Conservation (phyloP, 2,888 invertebrate species). For the Entomobrya multifasciata region DNA sequence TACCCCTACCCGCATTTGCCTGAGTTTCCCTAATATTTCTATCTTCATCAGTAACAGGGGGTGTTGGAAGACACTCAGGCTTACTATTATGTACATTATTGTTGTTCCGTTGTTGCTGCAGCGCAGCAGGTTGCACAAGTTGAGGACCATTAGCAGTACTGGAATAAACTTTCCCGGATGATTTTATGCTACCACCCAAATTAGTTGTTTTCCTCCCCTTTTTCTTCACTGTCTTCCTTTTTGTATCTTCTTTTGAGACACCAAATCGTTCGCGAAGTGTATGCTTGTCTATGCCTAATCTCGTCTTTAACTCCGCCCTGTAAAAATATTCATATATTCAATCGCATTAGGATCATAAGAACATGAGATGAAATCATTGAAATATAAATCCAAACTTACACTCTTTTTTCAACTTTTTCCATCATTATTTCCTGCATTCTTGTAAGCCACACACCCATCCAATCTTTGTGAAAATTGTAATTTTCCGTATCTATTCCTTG, state of each 20-base stretch:
- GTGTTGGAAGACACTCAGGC: conserved; percentile 35
- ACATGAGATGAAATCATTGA: neutral
- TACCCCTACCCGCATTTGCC: neutral
- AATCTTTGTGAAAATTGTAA: conserved; percentile 93
- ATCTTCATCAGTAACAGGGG: conserved; percentile 20
- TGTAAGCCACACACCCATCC: conserved; percentile 92
- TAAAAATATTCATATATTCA: too few relatives aligned
- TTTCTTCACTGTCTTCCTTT: conserved; percentile 32
- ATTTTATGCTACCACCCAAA: conserved; percentile 13
- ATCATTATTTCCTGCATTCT: conserved; percentile 90
- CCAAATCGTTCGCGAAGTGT: conserved; percentile 30
- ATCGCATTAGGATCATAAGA: too few relatives aligned
- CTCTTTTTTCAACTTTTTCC: conserved; percentile 85
- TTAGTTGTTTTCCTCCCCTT: neutral
- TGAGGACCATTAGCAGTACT: neutral
- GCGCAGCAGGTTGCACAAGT: neutral
- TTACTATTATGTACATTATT: conserved; percentile 44
- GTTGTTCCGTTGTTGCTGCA: neutral
- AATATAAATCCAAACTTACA: conserved; percentile 84
- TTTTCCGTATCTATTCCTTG: conserved; percentile 89
- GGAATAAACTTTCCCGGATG: neutral
- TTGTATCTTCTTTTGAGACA: conserved; percentile 18
- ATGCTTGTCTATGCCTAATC: conserved; percentile 47
- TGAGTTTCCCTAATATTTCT: neutral
- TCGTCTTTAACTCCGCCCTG: conserved; percentile 25